Conservation (phyloP, 2,888 invertebrate species). For the Strigamia transsilvanica region DNA sequence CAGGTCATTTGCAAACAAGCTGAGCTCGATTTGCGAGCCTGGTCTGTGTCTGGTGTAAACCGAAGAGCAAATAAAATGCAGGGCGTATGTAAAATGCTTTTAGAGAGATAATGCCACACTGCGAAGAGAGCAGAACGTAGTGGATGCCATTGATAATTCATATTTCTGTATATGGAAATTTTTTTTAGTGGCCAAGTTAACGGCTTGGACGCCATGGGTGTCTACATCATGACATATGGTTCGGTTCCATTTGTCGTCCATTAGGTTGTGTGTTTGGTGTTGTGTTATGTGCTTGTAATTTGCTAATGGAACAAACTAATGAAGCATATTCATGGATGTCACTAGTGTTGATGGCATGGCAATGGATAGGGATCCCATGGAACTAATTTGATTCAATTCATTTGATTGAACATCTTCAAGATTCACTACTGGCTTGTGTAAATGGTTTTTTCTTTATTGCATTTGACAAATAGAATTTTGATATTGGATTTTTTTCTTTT, state of each 20-base stretch:
- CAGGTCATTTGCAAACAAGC: constrained; percentile 42
- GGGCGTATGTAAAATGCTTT: constrained; percentile 17
- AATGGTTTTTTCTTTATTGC: neutral
- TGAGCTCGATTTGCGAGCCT: constrained; percentile 12
- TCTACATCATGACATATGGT: constrained; percentile 4
- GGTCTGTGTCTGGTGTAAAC: constrained; percentile 36
- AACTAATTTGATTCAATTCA: constrained; percentile 20
- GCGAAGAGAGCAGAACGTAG: constrained; percentile 15
- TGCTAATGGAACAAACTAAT: constrained; percentile 20
- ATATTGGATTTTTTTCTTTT: neutral
- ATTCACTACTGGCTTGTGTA: neutral
- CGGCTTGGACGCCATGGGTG: neutral
- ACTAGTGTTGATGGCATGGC: constrained; percentile 20
- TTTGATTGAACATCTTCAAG: constrained; percentile 9
- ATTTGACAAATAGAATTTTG: neutral
- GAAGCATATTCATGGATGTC: constrained; percentile 20
- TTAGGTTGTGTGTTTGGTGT: constrained; percentile 13
- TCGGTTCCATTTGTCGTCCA: constrained; percentile 1
- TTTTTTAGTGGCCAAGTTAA: neutral
- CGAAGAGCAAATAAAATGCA: constrained; percentile 37
- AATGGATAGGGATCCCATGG: constrained; percentile 14
- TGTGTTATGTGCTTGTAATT: constrained; percentile 20
- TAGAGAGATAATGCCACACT: constrained; percentile 4
- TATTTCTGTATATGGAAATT: neutral
- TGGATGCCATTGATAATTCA: constrained; percentile 9